These are phyloP conservation scores for Cryptotermes secundus DNA, from an alignment of 1,140 invertebrate species.

Conservation along the genomic window DNA sequence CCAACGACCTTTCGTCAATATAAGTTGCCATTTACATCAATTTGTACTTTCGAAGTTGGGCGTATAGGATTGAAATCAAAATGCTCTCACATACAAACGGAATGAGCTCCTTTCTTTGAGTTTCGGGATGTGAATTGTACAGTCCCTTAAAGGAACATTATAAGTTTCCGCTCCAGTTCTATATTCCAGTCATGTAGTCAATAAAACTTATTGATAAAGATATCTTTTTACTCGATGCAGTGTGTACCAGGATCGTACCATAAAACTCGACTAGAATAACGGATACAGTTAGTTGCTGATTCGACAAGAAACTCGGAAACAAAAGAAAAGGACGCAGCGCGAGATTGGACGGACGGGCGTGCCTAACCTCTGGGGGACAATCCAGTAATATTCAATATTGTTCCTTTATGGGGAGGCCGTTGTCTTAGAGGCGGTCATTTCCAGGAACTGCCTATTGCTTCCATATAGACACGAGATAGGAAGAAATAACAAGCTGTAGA, in stretches of 20 bases:
- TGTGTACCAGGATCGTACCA: neutral
- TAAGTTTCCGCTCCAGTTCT: neutral
- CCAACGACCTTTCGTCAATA: no score
- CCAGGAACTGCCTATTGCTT: conserved; percentile 4
- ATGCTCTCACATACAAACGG: no score
- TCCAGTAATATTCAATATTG: conserved; percentile 4
- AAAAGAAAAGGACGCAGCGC: neutral
- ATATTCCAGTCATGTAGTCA: neutral
- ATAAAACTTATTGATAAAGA: neutral
- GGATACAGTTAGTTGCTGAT: neutral
- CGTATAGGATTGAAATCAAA: no score
- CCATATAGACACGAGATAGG: neutral
- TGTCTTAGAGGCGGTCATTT: neutral
- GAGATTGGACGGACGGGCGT: neutral
- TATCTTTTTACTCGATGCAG: neutral
- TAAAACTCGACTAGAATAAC: conserved; percentile 1
- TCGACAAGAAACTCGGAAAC: neutral
- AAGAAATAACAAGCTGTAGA: neutral
- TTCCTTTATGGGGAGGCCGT: neutral
- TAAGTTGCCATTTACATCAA: no score
- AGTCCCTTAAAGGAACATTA: neutral
- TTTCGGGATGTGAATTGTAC: neutral
- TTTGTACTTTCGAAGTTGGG: no score
- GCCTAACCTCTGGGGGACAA: neutral
- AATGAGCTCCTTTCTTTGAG: no score